Evolutionary conservation across 2,888 invertebrate species (phyloP).

Genomic region (Pachymerium ferrugineum): DNA sequence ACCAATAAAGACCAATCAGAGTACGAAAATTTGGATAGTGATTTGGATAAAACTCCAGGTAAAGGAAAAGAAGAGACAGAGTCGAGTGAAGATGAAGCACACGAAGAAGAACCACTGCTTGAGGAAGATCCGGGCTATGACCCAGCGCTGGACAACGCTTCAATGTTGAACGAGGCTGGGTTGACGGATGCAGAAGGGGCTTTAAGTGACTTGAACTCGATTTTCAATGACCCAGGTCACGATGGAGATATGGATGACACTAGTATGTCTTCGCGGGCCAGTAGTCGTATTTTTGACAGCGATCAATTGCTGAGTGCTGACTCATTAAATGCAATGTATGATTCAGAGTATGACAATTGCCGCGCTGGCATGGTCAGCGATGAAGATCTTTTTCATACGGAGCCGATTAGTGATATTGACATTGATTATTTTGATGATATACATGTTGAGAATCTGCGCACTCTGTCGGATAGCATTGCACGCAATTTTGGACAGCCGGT

Average conservation of each 20-base stretch:
- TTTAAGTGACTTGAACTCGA: constrained; percentile 69
- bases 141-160: constrained; percentile 76
- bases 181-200: constrained; percentile 83
- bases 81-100: constrained; percentile 61
- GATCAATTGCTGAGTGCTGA: constrained; percentile 59
- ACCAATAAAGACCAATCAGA: constrained; percentile 43
- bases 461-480: constrained; percentile 69
- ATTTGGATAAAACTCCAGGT: constrained; percentile 34
- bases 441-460: constrained; percentile 66
- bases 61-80: constrained; percentile 58
- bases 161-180: constrained; percentile 77
- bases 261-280: constrained; percentile 74
- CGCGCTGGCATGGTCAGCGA: constrained; percentile 52
- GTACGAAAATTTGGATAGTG: constrained; percentile 45
- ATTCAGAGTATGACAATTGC: constrained; percentile 65
- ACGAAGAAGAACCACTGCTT: constrained; percentile 39
- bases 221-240: constrained; percentile 45
- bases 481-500: constrained; percentile 59
- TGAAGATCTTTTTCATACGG: constrained; percentile 48
- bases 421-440: constrained; percentile 47
- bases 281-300: constrained; percentile 71
- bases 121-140: constrained; percentile 71
- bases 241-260: constrained; percentile 61
- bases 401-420: constrained; percentile 47
- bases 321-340: constrained; percentile 66